Evolutionary conservation across 2,888 invertebrate species (phyloP).

Genomic region (Yponomeuta sedellus): DNA sequence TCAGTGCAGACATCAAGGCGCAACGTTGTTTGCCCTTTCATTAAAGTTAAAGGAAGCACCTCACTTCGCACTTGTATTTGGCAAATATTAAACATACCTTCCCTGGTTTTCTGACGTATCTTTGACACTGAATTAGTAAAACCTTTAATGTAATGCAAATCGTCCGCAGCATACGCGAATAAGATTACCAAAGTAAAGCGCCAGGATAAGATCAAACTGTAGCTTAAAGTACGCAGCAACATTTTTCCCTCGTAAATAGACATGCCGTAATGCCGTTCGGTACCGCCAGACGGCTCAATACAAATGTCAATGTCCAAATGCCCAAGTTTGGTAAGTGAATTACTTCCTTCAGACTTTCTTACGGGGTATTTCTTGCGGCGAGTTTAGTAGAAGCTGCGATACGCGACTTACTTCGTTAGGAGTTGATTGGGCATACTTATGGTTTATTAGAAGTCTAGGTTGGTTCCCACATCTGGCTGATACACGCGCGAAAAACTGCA

Average conservation of each 20-base stretch:
- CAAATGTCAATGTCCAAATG: neutral
- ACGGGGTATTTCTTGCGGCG: neutral
- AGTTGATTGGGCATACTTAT: no score
- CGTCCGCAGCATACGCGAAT: neutral
- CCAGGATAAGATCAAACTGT: neutral
- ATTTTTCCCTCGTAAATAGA: neutral
- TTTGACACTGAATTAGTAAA: no score
- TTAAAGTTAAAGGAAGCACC: no score
- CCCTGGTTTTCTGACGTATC: no score
- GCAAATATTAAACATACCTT: no score
- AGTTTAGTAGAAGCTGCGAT: neutral
- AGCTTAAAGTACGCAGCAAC: neutral
- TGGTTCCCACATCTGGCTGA: neutral
- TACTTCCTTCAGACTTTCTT: neutral
- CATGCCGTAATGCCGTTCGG: neutral
- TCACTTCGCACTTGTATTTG: no score
- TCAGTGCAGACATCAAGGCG: no score
- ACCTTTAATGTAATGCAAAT: neutral
- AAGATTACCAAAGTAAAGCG: neutral
- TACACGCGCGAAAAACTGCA: no score
- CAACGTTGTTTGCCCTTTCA: no score
- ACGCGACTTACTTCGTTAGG: neutral
- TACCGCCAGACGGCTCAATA: neutral
- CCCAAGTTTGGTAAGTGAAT: neutral
- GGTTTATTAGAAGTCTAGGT: neutral